Conservation (phyloP, 2,113 vertebrate species). For the Carettochelys insculpta region DNA sequence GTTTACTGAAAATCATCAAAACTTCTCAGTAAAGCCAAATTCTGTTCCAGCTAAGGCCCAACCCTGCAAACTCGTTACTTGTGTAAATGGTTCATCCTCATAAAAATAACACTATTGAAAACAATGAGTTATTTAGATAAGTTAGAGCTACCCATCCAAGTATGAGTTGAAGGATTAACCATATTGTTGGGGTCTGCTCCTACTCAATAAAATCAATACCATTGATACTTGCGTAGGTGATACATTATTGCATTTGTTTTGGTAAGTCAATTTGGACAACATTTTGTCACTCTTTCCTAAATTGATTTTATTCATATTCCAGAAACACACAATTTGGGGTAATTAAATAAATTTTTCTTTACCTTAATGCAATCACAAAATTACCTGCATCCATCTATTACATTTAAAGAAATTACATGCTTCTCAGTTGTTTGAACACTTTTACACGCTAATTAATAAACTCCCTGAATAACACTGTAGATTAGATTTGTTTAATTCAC, state of each 20-base stretch:
- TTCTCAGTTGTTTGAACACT: not conserved
- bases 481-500: constrained; percentile 10
- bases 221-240: not conserved
- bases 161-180: not conserved
- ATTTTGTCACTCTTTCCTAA: not conserved
- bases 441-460: not conserved
- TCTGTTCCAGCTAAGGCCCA: not conserved
- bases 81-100: not conserved
- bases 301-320: not conserved
- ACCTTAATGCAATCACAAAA: constrained; percentile 7
- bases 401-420: not conserved
- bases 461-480: not conserved
- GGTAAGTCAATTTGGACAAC: not conserved
- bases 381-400: not conserved
- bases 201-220: not conserved
- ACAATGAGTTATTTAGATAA: not conserved
- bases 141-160: not conserved
- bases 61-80: not conserved
- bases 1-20: not conserved
- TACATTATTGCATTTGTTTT: not conserved
- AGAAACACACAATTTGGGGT: not conserved
- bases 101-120: not conserved
- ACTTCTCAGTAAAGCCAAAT: not conserved
- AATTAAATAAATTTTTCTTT: not conserved
- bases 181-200: not conserved